Evolutionary conservation across 1,140 invertebrate species (phyloP), one percentile per base, ranked within the genome.

Genomic region (Epicauta chinensis): DNA sequence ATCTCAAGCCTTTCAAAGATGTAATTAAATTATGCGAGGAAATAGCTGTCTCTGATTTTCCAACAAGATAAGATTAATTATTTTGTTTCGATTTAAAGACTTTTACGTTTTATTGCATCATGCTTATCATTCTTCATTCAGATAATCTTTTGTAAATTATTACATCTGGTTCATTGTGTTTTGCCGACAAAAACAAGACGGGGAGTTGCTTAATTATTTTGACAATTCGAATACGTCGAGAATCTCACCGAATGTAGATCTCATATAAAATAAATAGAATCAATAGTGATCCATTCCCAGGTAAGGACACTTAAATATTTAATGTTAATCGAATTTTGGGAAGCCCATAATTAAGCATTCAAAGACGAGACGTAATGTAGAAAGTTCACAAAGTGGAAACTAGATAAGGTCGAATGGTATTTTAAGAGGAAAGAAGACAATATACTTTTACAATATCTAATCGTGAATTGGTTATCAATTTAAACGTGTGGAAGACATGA

Each of bases 401-500:
- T 15, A 43, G 39, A 52, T 46, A 56, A 54, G 50, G 23, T 23
- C 23, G 53, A 45, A 50, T 15, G 49, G 34, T 37, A 54, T 16
- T 39, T 41, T 36, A 23, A 23, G 2, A 23, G 4, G 46, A 46
- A 56, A 32, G 23, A 35, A 48, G 17, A 39, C 16, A 54, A 50
- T 23, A 3, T 35, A 53, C 41, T 54, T 50, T 51, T 55, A 59
- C 49, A 50, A 51, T 40, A 23, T n/a, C 17, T 6, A 34, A 43
- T 48, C 53, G 46, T 47, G 39, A 56, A 45, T 50, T 23, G 23
- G 38, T 56, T 59, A 61, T 63, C 59, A 61, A 61, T 58, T 40
- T 42, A 53, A 38, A 48, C 39, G 45, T 53, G 50, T 39, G 58
- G 54, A 54, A 57, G 46, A 56, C 44, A 2, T 23, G 23, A 7